Percentiles rank a stretch among this genome's conserved stretches.
Conservation (phyloP, 2,113 vertebrate genomes). For the Eudyptes chrysolophus region DNA sequence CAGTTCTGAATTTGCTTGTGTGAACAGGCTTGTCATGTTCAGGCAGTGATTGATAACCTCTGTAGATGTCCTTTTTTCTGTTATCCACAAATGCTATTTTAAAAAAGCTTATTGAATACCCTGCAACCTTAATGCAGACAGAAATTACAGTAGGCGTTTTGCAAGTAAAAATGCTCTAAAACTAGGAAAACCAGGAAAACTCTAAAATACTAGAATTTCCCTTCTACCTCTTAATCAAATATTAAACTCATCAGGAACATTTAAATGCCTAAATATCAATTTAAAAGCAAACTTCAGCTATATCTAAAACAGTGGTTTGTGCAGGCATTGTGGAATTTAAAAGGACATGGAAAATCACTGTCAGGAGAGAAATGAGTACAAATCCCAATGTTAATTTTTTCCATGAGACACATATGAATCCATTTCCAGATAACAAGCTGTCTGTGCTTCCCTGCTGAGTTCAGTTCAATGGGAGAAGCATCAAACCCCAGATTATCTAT, state of each 20-base stretch:
- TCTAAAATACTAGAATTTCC: background rate
- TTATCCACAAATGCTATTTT: background rate
- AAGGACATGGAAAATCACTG: background rate
- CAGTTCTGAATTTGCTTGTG: background rate
- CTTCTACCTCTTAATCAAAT: background rate
- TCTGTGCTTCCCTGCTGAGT: conserved; percentile 13
- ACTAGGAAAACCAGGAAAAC: background rate
- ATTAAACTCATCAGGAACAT: background rate
- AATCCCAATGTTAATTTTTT: background rate
- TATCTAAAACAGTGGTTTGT: background rate
- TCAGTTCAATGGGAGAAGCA: conserved; percentile 29
- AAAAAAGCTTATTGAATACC: background rate
- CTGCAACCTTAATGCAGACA: background rate
- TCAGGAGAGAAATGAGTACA: background rate
- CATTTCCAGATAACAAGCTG: conserved; percentile 47
- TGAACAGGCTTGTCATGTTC: background rate
- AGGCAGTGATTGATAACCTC: background rate
- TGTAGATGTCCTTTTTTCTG: background rate
- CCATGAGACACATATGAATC: background rate
- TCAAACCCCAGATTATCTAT: conserved; percentile 33
- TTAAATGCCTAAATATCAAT: background rate
- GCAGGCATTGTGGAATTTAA: background rate
- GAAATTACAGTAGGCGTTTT: background rate
- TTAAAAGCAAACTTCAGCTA: background rate
- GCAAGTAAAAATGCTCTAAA: background rate